Percentiles rank a stretch among this genome's conserved stretches.
These are phyloP conservation scores for Eugnorisma glareosa DNA, from an alignment of 2,888 invertebrate genomes.

Conservation along the genomic window DNA sequence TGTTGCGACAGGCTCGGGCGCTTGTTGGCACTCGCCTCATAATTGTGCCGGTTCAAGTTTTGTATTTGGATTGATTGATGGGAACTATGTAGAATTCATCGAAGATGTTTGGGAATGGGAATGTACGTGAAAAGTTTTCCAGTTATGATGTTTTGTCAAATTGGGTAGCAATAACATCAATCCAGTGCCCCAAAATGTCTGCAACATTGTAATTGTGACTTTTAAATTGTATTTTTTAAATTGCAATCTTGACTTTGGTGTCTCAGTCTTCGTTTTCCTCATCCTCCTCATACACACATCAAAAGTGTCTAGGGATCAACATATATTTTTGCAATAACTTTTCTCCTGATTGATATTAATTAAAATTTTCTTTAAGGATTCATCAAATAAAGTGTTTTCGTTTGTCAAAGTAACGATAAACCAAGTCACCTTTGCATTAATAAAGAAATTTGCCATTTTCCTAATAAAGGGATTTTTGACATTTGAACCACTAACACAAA, in stretches of 20 bases:
- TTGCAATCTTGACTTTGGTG: too few relatives aligned
- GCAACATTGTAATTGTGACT: background rate
- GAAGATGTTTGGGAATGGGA: background rate
- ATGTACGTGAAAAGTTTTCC: background rate
- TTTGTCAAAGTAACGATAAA: too few relatives aligned
- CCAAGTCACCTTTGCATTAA: too few relatives aligned
- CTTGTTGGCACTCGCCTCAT: slow-evolving; percentile 28
- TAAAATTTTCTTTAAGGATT: too few relatives aligned
- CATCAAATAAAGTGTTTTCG: too few relatives aligned
- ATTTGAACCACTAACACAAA: too few relatives aligned
- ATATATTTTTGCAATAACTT: too few relatives aligned
- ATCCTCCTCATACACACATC: background rate
- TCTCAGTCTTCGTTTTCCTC: background rate
- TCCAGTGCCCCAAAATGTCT: background rate
- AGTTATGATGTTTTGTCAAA: background rate
- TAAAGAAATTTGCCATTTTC: too few relatives aligned
- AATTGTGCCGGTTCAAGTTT: slow-evolving; percentile 33
- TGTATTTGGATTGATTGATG: slow-evolving; percentile 40
- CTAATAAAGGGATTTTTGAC: too few relatives aligned
- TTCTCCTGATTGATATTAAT: too few relatives aligned
- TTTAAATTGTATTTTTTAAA: background rate
- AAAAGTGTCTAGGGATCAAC: too few relatives aligned
- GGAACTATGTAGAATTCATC: slow-evolving; percentile 3
- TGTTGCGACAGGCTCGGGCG: slow-evolving; percentile 37
- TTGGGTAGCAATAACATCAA: background rate